Percentiles rank a stretch among this genome's conserved stretches.
Conservation (phyloP, 2,113 vertebrate genomes). For the Pomatorhinus ruficollis region DNA sequence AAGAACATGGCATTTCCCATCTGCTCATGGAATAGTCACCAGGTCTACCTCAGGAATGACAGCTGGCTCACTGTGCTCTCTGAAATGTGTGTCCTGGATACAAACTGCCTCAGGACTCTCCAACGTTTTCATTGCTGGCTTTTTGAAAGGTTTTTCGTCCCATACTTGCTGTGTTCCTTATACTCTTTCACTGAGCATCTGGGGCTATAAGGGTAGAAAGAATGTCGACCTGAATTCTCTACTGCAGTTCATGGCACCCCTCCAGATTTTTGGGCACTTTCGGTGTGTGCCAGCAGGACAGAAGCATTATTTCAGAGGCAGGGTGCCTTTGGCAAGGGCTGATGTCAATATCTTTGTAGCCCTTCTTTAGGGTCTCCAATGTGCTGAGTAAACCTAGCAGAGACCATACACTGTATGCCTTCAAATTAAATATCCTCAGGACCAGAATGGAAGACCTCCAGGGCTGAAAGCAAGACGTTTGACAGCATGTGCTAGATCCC, state of each 20-base stretch:
- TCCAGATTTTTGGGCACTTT: background rate
- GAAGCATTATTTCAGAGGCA: background rate
- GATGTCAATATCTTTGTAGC: background rate
- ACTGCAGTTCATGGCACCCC: background rate
- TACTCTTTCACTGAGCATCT: background rate
- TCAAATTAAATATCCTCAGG: background rate
- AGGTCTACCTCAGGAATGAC: slow-evolving; percentile 7
- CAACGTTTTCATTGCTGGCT: background rate
- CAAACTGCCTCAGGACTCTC: background rate
- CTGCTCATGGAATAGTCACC: slow-evolving; percentile 22
- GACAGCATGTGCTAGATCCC: background rate
- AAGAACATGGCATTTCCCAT: slow-evolving; percentile 7
- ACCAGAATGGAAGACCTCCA: background rate
- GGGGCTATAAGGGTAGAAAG: background rate
- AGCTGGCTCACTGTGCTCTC: background rate
- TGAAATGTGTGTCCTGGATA: background rate
- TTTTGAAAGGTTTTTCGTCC: background rate
- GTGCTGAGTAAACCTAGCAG: background rate
- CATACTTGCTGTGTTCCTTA: background rate
- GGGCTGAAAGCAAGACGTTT: background rate
- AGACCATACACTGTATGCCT: background rate
- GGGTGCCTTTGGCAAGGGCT: background rate
- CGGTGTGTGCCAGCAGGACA: background rate
- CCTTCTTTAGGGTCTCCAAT: background rate
- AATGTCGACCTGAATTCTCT: background rate